Base-by-base conservation (phyloP, 2,888 invertebrate genomes). In the Oegoconia quadripuncta region DNA sequence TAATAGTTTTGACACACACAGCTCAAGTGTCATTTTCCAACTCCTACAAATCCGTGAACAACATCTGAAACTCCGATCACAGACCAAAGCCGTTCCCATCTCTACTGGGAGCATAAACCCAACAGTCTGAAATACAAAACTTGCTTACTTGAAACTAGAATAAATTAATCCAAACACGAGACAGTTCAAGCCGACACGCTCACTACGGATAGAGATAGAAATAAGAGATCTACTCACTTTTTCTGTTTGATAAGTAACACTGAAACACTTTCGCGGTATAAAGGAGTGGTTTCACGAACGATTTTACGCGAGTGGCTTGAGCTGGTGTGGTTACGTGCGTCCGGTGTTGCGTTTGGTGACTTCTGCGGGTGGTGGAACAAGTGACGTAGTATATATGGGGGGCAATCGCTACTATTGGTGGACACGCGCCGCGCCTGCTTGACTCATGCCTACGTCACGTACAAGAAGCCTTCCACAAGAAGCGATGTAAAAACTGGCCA, bases 351-450 rank as follows among this genome's bases (percentile, higher is more conserved):
- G 64, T 58, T 49, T 64, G 64, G 59, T 58, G 52, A 57, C 64
- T 80, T 83, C 82, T 64, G 64, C 61, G 57, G 56, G 57, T 50
- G 59, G 59, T 59, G 56, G 56, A 44, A 50, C 50, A 55, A 52
- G 57, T 64, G 69, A 69, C 65, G 79, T 78, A 75, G 11, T 18
- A 30, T 83, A 78, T 80, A 83, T 49, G 67, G 61, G 63, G 57
- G 58, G 58, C 53, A 44, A 51, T 55, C 44, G 48, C 56, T 52
- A 35, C 51, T 59, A 47, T 81, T 83, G 81, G 83, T 80, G 41
- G 41, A 55, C 30, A 40, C 39, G 43, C 65, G 74, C 60, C 78
- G 78, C 74, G 78, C 79, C 76, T 70, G 76, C 71, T 57, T 58
- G 55, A 55, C 53, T 60, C 61, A 58, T 45, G 33, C 38, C 59